A percentile compares a stretch with the other conserved stretches of the same genome.
Conservation (phyloP, 53 echinoderm and acorn worm species). For the Holothuria leucospilota region DNA sequence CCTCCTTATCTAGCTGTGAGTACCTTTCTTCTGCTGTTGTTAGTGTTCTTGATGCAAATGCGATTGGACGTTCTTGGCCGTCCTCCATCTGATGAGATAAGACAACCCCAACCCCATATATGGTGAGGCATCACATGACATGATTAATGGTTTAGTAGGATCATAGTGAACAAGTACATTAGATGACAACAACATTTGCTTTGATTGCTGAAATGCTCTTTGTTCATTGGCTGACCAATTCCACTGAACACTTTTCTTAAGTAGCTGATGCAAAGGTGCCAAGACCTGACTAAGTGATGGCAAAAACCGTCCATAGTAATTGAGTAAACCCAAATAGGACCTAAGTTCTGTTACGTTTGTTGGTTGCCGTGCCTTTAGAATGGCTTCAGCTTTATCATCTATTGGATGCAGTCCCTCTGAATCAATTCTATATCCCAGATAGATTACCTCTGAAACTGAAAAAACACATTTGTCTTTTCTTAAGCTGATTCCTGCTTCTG, state of each 20-base stretch:
- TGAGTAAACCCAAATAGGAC: constrained; percentile 63
- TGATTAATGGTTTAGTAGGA: constrained; percentile 25
- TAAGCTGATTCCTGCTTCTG: constrained; percentile 52
- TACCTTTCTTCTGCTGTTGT: constrained; percentile 36
- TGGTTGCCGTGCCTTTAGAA: no score
- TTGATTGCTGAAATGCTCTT: constrained; percentile 57
- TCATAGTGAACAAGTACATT: constrained; percentile 51
- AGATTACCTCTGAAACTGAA: constrained; percentile 25
- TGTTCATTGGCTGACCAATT: constrained; percentile 53
- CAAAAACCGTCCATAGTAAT: constrained; percentile 69
- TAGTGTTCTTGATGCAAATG: background rate
- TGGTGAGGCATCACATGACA: constrained; percentile 57
- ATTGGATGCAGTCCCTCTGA: constrained; percentile 57
- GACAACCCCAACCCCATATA: constrained; percentile 73
- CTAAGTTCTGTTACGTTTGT: no score
- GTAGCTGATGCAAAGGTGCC: constrained; percentile 60
- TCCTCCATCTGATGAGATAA: constrained; percentile 51
- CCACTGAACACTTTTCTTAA: constrained; percentile 51
- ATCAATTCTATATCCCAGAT: constrained; percentile 58
- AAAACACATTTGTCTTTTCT: constrained; percentile 61
- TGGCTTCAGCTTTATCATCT: constrained; percentile 49
- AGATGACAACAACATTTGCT: constrained; percentile 53
- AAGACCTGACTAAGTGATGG: constrained; percentile 13
- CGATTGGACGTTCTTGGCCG: constrained; percentile 54
- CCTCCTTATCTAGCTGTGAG: constrained; percentile 63